Conservation (phyloP, 1,140 invertebrate species). For the Achatina immaculata region DNA sequence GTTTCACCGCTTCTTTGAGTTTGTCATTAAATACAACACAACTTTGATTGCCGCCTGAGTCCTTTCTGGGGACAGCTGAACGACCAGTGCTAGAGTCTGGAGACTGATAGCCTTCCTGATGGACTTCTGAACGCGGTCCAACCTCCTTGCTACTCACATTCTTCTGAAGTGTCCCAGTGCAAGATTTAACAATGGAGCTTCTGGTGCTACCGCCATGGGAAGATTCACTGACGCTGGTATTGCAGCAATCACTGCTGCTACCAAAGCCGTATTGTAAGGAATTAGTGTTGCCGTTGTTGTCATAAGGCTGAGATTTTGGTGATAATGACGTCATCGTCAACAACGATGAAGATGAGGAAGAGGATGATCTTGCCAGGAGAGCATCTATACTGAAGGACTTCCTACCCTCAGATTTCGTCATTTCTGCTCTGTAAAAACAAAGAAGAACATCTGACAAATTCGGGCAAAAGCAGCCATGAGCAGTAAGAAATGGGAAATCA, state of each 20-base stretch:
- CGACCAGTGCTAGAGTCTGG: conserved; percentile 5
- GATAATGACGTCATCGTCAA: conserved; percentile 10
- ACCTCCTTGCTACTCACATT: not conserved
- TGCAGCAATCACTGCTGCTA: not conserved
- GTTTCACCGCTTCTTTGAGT: not conserved
- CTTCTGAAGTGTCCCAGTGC: not conserved
- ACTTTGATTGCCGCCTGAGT: not conserved
- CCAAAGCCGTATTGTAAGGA: not conserved
- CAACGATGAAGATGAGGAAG: conserved; percentile 18
- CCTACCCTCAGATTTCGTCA: conserved; percentile 41
- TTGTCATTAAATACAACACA: not conserved
- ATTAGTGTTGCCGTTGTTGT: not conserved
- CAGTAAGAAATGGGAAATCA: too few relatives aligned
- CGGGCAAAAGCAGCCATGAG: too few relatives aligned
- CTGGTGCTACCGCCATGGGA: not conserved
- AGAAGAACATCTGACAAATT: too few relatives aligned
- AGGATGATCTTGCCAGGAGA: conserved; percentile 54
- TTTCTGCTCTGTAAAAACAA: not conserved
- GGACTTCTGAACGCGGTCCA: not conserved
- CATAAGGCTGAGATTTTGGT: not conserved
- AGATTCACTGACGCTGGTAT: not conserved
- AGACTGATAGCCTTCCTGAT: not conserved
- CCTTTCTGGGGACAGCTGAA: not conserved
- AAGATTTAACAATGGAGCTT: not conserved
- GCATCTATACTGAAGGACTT: conserved; percentile 66